Base-by-base conservation (phyloP, 2,113 vertebrate species). In the Condylura cristata region DNA sequence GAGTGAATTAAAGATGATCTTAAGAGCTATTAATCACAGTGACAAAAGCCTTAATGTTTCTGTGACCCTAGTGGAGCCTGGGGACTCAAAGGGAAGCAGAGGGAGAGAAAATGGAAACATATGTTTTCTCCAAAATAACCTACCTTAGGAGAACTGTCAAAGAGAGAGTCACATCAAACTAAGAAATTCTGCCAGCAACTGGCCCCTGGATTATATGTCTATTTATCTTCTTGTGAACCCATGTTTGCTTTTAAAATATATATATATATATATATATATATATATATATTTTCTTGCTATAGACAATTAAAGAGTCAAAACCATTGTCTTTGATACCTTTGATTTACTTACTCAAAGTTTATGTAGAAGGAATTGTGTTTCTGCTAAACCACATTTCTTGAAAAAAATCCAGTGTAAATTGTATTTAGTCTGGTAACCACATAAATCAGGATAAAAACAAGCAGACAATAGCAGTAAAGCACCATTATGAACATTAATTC, bases 1-100 rank as follows among this genome's bases (percentile, higher is more conserved):
- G 99, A 99, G 99, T 99, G 99, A 99, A 99, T 99, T 99, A 99
- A 99, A 99, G 99, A 99, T 99, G 99, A 99, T 99, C 99, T 99
- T 99, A 99, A 98, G 99, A 99, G 99, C 99, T 99, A 99, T 99
- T 99, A 99, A 99, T 99, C 99, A 99, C 99, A 98, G 98, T 99
- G 99, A 99, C 99, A 99, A 99, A 99, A 99, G 98, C 99, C 99
- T 99, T 99, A 99, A 99, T 99, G 99, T 99, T 99, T 99, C 99
- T 98, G 98, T 99, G 99, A 99, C 99, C 99, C 99, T 98, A 98
- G 98, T 97, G 97, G 98, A 98, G 99, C 99, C 98, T 98, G 98
- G 98, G 99, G 99, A 99, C 98, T 98, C 98, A 97, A 98, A 98
- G 98, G 98, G 98, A 99, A 98, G 98, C 99, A 96, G 97, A 99